A percentile compares a stretch with the other conserved stretches of the same genome.
phyloP scores from a whole-genome alignment of 2,888 invertebrate species.

The Eupithecia vulgata region DNA sequence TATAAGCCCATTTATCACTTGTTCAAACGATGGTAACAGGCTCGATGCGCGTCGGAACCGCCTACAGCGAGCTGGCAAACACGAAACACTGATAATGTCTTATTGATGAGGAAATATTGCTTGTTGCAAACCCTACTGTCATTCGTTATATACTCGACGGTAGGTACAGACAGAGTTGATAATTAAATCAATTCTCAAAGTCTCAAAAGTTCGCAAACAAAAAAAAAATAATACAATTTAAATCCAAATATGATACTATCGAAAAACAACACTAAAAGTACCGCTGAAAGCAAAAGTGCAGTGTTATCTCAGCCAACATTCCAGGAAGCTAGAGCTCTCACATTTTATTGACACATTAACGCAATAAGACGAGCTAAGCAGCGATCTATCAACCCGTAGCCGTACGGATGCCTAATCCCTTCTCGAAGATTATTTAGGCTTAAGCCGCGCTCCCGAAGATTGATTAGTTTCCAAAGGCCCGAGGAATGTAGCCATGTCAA shows the following conservation, averaged over 20 bases:
- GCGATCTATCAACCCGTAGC: slow-evolving; percentile 39
- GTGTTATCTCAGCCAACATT: background rate
- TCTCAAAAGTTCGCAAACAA: no score
- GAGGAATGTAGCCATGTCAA: slow-evolving; percentile 29
- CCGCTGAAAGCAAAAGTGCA: background rate
- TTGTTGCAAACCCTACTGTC: background rate
- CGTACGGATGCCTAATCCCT: slow-evolving; percentile 33
- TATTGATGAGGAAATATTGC: slow-evolving; percentile 16
- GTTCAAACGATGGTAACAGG: slow-evolving; percentile 30
- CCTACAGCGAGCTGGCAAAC: slow-evolving; percentile 22
- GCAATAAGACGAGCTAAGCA: slow-evolving; percentile 23
- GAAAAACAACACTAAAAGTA: background rate
- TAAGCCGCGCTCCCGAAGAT: slow-evolving; percentile 34
- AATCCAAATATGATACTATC: background rate
- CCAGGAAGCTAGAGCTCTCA: background rate
- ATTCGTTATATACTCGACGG: no score
- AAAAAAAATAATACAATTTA: no score
- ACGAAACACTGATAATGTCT: slow-evolving; percentile 11
- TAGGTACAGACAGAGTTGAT: background rate
- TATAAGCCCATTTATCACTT: slow-evolving; percentile 30
- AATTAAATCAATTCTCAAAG: background rate
- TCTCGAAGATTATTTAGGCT: slow-evolving; percentile 34
- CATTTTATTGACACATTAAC: slow-evolving; percentile 14
- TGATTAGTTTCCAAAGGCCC: slow-evolving; percentile 35
- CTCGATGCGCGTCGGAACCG: slow-evolving; percentile 17